Evolutionary conservation across 2,888 invertebrate species (phyloP).

Genomic region (Drosophila borealis): DNA sequence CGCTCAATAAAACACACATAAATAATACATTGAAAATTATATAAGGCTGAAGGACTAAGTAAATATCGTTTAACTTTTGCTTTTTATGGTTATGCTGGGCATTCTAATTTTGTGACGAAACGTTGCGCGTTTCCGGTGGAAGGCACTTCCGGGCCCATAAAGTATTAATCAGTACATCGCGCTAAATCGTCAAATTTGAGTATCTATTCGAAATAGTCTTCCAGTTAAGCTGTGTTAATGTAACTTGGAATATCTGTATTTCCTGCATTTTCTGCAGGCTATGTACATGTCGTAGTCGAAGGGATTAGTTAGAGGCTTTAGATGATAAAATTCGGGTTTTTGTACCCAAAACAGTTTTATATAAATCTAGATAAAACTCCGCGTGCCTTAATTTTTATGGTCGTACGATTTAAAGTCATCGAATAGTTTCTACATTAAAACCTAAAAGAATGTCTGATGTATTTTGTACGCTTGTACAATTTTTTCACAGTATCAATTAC

Average conservation of each 20-base stretch:
- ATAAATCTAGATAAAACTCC: too few relatives aligned
- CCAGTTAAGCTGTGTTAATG: slow-evolving; percentile 3
- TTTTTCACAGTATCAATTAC: background rate
- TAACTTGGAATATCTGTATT: background rate
- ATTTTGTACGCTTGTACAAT: background rate
- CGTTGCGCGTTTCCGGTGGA: background rate
- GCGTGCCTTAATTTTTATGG: too few relatives aligned
- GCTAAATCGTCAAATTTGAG: background rate
- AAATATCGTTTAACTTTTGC: slow-evolving; percentile 54
- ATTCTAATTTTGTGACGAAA: slow-evolving; percentile 1
- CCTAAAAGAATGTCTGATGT: too few relatives aligned
- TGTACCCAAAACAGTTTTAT: too few relatives aligned
- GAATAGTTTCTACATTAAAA: too few relatives aligned
- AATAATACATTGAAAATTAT: slow-evolving; percentile 64
- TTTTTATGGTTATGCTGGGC: slow-evolving; percentile 16
- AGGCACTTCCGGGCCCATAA: slow-evolving; percentile 7
- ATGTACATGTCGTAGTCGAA: too few relatives aligned
- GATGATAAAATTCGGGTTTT: too few relatives aligned
- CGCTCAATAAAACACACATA: slow-evolving; percentile 69
- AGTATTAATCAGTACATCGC: slow-evolving; percentile 17
- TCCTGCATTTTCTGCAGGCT: too few relatives aligned
- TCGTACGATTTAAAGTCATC: too few relatives aligned
- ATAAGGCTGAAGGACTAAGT: slow-evolving; percentile 24
- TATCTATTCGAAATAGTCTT: background rate
- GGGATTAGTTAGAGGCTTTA: too few relatives aligned